phyloP scores from a whole-genome alignment of 2,888 invertebrate genomes.

The Drosophila cognata region DNA sequence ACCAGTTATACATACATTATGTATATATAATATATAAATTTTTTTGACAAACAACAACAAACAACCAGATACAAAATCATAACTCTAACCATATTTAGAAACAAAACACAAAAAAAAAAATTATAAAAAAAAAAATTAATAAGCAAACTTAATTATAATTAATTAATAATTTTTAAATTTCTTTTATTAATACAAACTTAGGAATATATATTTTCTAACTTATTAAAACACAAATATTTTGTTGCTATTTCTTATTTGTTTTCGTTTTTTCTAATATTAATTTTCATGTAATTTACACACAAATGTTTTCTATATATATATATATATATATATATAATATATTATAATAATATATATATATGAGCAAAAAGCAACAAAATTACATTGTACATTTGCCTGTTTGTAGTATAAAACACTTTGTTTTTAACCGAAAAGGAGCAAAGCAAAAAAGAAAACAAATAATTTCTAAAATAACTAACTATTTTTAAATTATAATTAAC shows the following conservation, averaged over 20 bases:
- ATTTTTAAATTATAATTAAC: conserved; percentile 50
- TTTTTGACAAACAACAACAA: conserved; percentile 42
- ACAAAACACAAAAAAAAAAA: conserved; percentile 22
- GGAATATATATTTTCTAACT: conserved; percentile 30
- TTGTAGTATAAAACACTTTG: conserved; percentile 39
- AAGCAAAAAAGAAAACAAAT: conserved; percentile 23
- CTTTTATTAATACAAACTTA: conserved; percentile 31
- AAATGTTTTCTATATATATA: conserved; percentile 44
- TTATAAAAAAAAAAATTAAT: conserved; percentile 9
- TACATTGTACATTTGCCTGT: conserved; percentile 55
- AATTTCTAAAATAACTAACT: conserved; percentile 29
- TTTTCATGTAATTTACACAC: conserved; percentile 24
- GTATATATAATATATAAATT: conserved; percentile 34
- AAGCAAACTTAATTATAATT: conserved; percentile 29
- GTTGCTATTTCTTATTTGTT: conserved; percentile 48
- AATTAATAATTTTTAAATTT: conserved; percentile 40
- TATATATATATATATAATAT: conserved; percentile 33
- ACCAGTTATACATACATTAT: conserved; percentile 54
- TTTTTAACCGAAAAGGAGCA: conserved; percentile 31
- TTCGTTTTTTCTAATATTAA: conserved; percentile 22
- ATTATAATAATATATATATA: conserved; percentile 17
- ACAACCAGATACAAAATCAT: conserved; percentile 44
- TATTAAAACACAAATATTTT: conserved; percentile 35
- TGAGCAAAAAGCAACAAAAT: conserved; percentile 31
- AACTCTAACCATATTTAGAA: conserved; percentile 39